Conservation (phyloP, 2,113 vertebrate genomes). For the Tringa solitaria region DNA sequence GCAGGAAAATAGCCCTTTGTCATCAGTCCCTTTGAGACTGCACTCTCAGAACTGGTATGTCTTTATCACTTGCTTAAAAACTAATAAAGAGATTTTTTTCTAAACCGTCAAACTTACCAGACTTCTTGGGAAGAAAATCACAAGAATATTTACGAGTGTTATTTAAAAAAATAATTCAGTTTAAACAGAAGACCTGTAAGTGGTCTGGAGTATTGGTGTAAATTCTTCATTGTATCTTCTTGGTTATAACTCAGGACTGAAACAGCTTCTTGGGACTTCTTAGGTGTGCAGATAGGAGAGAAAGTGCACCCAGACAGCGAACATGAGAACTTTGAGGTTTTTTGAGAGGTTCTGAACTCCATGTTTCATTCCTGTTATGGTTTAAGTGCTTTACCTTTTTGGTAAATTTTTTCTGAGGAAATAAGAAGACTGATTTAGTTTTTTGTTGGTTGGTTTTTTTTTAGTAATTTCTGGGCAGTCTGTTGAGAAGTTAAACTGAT, state of each 20-base stretch:
- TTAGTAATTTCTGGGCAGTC: not conserved
- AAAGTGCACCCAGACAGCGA: not conserved
- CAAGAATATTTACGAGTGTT: not conserved
- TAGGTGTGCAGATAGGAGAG: accelerated
- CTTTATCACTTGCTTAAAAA: not conserved
- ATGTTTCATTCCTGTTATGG: not conserved
- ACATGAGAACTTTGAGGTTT: not conserved
- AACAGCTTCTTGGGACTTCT: not conserved
- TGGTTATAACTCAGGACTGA: not conserved
- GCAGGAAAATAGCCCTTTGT: not conserved
- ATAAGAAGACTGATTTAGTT: not conserved
- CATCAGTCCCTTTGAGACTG: not conserved
- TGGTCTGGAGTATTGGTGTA: not conserved
- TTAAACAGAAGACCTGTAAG: not conserved
- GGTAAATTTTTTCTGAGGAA: not conserved
- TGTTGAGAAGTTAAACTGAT: not conserved
- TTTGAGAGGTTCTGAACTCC: not conserved
- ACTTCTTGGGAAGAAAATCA: accelerated
- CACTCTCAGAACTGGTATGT: not conserved
- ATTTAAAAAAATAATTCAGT: not conserved
- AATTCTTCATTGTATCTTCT: not conserved
- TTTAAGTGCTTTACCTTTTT: not conserved
- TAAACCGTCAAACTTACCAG: not conserved
- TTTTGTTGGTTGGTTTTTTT: not conserved
- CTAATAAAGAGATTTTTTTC: not conserved